Evolutionary conservation across 2,113 vertebrate species (phyloP), one percentile per base, ranked within the genome.

Genomic region (Chaetops frenatus): DNA sequence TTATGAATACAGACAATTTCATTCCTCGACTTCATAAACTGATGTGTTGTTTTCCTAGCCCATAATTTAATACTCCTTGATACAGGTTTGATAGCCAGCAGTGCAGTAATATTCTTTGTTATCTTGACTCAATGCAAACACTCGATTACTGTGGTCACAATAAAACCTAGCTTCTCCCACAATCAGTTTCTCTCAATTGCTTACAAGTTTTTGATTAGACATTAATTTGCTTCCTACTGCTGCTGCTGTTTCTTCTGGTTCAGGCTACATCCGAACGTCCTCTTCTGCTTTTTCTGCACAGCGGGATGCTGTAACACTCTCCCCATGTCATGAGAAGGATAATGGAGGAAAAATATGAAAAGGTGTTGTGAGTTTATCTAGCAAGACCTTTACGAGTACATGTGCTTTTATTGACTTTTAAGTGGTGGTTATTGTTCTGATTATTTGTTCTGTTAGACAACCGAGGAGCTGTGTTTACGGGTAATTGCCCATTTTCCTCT

Each of bases 241-340:
- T 57, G 38, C 36, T 69, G 48, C 47, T 80, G 28, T 88, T 88
- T 71, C 54, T 66, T 81, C 84, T 54, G 44, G 19, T 51, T 81
- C 24, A 2, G 11, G 33, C 56, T 92, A 20, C 60, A 61, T 89
- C 74, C 2, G 0, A 61, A 54, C 0, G 0, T 80, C 60, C 42
- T 71, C 74, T 80, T 72, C 61, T 54, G 20, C 71, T 80, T 76
- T 62, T 60, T 77, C 38, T 70, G 38, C 50, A 8, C 35, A 65
- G 44, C 0, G 0, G 36, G 82, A 48, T 66, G 57, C 47, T 70
- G 42, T 71, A 77, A 42, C 62, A 25, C 35, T 72, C 23, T 57
- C 28, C 54, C 33, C 0, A 0, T 70, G 35, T 77, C 35, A 11
- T 42, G 36, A 44, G 65, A 72, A 77, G 23, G 36, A 17, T 54